These are phyloP conservation scores for Myotis davidii DNA, from an alignment of 2,113 vertebrate species.

Conservation along the genomic window DNA sequence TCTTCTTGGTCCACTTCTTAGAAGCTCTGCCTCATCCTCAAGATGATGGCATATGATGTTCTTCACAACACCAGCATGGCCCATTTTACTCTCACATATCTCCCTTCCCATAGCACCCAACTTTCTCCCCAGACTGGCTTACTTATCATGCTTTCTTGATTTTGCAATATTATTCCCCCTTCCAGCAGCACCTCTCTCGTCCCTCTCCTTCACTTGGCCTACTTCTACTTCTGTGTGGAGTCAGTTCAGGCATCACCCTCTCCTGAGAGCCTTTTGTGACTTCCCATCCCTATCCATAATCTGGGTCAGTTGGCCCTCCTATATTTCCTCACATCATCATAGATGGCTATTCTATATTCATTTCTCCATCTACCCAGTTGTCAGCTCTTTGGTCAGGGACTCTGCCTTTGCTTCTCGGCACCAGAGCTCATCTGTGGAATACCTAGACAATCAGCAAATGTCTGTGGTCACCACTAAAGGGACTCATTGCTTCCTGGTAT, in stretches of 20 bases:
- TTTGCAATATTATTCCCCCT: background rate
- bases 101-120: background rate
- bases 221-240: background rate
- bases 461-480: background rate
- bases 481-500: background rate
- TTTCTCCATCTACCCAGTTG: background rate
- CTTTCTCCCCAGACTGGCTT: background rate
- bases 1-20: background rate
- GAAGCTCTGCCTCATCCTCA: background rate
- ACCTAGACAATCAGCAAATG: background rate
- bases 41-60: rapidly evolving
- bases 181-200: background rate
- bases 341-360: background rate
- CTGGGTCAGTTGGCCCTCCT: background rate
- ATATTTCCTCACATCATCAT: background rate
- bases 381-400: background rate
- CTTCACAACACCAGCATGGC: background rate
- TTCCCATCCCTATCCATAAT: background rate
- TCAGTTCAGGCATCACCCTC: background rate
- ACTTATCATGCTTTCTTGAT: background rate
- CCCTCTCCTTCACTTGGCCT: background rate
- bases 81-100: background rate
- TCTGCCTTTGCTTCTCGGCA: background rate
- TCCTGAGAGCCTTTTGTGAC: background rate
- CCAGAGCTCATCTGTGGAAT: background rate